Base-by-base conservation (phyloP, 1,140 invertebrate species). In the Pseudomyrmex flavicornis region DNA sequence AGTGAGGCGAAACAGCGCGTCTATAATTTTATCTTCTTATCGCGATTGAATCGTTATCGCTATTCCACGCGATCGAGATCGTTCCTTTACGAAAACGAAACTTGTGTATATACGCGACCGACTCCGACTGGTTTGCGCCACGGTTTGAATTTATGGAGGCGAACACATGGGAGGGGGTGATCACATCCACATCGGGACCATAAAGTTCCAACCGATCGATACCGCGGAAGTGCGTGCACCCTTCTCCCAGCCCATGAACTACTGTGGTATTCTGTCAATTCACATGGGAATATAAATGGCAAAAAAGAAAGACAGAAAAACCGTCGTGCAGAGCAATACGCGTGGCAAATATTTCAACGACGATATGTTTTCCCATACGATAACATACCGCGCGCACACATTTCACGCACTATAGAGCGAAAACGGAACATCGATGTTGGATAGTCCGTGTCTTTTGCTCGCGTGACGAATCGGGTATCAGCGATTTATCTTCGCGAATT, bases 141-240 rank as follows among this genome's bases (percentile, higher is more conserved):
- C 35, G 35, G 35, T 35, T 35, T 7, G 35, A 7, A 35, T 35
- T 66, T 80, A 50, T 70, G 76, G 7, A 5, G 35, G 54, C 66
- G 54, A 48, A 20, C 76, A 79, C 52, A 79, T 50, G 65, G 54
- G 17, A 0, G 17, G 17, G 76, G 54, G 15, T 59, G 54, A 48
- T 35, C 54, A 35, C 48, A 59, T 72, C 15, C 66, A 65, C 61
- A 46, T 48, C 54, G 22, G n/a, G 15, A 44, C 44, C 66, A 15
- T 72, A 72, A 59, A 76, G 22, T 44, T n/a, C 48, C 56, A 35
- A 26, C 44, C 54, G 76, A 80, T 80, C 76, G 76, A 80, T 80
- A 50, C 20, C 5, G 20, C 17, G 10, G 26, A 69, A 50, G 17
- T 52, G 20, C 48, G 12, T n/a, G 5, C 35, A 35, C 35, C 35